Conservation (phyloP, 2,797 vertebrate species). For the Paratrypauchen microcephalus region DNA sequence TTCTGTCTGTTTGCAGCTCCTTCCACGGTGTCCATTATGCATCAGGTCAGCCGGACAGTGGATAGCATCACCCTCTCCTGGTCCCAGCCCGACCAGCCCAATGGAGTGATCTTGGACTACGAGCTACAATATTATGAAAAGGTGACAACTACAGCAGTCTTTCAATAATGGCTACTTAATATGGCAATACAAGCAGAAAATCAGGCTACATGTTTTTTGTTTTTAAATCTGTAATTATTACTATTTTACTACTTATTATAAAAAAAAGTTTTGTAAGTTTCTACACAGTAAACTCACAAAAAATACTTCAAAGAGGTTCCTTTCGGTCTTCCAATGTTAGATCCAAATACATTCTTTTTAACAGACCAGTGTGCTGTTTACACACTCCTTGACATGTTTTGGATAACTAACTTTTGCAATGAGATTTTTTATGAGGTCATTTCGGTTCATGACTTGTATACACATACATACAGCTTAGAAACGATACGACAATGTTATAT, state of each 20-base stretch:
- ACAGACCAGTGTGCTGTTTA: too few relatives aligned
- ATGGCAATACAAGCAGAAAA: background rate
- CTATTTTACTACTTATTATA: too few relatives aligned
- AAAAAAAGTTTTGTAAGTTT: too few relatives aligned
- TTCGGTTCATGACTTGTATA: background rate
- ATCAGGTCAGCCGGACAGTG: conserved; percentile 94
- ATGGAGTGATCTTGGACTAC: conserved; percentile 96
- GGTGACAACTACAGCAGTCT: conserved; percentile 70
- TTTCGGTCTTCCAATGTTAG: too few relatives aligned
- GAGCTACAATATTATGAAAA: conserved; percentile 97
- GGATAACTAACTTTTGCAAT: too few relatives aligned
- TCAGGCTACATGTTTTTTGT: background rate
- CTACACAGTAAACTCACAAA: too few relatives aligned
- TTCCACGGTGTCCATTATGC: conserved; percentile 95
- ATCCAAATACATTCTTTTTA: too few relatives aligned
- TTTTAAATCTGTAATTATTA: too few relatives aligned
- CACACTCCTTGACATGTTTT: too few relatives aligned
- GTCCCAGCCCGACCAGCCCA: conserved; percentile 98
- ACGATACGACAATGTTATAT: background rate
- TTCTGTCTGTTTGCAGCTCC: conserved; percentile 80
- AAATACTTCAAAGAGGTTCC: too few relatives aligned
- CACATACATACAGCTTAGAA: background rate
- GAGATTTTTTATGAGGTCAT: too few relatives aligned
- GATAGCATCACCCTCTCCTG: conserved; percentile 97
- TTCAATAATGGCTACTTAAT: background rate